Conservation (phyloP, 2,113 vertebrate genomes). For the Calypte anna region DNA sequence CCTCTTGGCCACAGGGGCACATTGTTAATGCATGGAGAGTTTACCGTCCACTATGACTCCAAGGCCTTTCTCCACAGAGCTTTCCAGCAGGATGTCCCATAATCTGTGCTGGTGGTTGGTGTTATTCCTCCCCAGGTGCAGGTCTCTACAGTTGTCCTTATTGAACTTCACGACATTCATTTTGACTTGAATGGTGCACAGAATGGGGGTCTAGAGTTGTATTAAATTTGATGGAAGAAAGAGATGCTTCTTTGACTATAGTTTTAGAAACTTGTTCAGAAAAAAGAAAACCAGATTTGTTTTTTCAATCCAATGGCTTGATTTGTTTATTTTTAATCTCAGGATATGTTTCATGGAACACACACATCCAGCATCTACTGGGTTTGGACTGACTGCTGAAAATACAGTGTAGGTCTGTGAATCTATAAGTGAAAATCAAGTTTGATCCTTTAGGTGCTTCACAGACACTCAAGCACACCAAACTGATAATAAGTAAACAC, state of each 20-base stretch:
- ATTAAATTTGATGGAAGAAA: neutral
- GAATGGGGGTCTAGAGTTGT: neutral
- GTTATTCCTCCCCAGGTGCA: no score
- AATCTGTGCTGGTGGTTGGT: no score
- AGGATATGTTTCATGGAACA: neutral
- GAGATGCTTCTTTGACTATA: neutral
- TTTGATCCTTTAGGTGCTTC: neutral
- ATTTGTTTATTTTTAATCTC: neutral
- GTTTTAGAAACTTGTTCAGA: neutral
- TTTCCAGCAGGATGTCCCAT: no score
- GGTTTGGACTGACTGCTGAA: neutral
- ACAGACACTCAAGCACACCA: neutral
- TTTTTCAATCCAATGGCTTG: neutral
- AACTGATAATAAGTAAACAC: neutral
- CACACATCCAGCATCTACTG: neutral
- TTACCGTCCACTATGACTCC: no score
- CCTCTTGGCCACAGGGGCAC: no score
- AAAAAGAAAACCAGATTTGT: neutral
- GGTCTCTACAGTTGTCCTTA: no score
- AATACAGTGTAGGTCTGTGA: neutral
- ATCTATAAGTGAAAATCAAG: neutral
- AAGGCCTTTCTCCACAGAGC: no score
- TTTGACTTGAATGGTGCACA: neutral
- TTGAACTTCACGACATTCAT: neutral
- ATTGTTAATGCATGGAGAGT: no score